These are phyloP conservation scores for Agriotes lineatus DNA, from an alignment of 2,888 invertebrate genomes.

Conservation along the genomic window DNA sequence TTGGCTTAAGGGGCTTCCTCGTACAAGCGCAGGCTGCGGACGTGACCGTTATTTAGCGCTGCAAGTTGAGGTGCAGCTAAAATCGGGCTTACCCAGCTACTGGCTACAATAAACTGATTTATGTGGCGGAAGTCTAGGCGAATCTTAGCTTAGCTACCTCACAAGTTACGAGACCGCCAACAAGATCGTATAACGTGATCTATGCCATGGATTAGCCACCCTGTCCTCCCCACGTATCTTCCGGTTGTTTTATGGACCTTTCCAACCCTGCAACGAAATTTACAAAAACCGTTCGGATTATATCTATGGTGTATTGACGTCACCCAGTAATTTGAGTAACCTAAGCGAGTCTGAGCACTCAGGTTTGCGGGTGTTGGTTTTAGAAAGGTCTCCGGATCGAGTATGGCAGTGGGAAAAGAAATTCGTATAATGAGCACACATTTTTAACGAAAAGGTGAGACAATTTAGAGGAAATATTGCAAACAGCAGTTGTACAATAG, in stretches of 20 bases:
- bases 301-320: too few species aligned
- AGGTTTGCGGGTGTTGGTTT: too few species aligned
- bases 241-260: not conserved
- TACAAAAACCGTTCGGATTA: too few species aligned
- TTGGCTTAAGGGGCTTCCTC: too few species aligned
- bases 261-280: not conserved
- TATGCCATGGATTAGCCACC: not conserved
- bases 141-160: not conserved
- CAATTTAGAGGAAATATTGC: too few species aligned
- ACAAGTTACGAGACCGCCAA: slow-evolving; percentile 1
- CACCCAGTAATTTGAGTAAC: too few species aligned
- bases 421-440: too few species aligned
- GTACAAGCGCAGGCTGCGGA: too few species aligned
- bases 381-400: not conserved
- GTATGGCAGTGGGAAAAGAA: too few species aligned
- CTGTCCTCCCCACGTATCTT: not conserved
- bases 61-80: not conserved
- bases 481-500: too few species aligned
- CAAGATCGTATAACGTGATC: slow-evolving; percentile 1
- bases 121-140: not conserved
- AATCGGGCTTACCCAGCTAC: not conserved
- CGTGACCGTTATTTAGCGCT: not conserved
- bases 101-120: slow-evolving; percentile 10
- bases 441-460: too few species aligned
- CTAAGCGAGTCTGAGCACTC: too few species aligned